These are phyloP conservation scores for Hyperoplus immaculatus DNA, from an alignment of 2,797 vertebrate genomes.

Conservation along the genomic window DNA sequence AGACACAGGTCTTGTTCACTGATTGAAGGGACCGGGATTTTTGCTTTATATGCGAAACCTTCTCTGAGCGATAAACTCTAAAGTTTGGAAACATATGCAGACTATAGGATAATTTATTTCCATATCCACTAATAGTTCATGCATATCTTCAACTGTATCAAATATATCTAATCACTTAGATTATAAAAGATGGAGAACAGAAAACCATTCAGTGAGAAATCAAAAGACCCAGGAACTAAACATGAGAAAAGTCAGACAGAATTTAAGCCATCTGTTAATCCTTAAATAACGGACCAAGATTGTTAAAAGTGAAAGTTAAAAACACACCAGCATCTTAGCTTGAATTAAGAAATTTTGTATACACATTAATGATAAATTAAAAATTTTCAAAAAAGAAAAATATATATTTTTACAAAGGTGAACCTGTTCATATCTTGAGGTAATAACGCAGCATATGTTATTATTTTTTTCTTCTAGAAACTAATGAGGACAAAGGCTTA, in stretches of 20 bases:
- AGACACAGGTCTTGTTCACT: conserved; percentile 69
- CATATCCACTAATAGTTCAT: conserved; percentile 6
- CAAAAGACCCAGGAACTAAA: not conserved
- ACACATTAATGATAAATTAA: not conserved
- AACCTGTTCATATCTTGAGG: not conserved
- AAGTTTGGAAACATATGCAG: conserved; percentile 38
- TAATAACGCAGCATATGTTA: too few relatives aligned
- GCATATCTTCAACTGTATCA: conserved; percentile 5
- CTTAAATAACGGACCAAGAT: not conserved
- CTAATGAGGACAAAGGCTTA: not conserved
- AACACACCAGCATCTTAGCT: not conserved
- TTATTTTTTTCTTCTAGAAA: not conserved
- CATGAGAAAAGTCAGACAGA: not conserved
- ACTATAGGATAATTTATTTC: conserved; percentile 24
- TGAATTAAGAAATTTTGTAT: not conserved
- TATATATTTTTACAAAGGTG: not conserved
- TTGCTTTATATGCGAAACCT: conserved; percentile 46
- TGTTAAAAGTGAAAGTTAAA: not conserved
- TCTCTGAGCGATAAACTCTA: conserved; percentile 37
- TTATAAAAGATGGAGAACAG: not conserved
- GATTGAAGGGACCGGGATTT: conserved; percentile 55
- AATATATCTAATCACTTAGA: not conserved
- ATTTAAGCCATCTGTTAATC: not conserved
- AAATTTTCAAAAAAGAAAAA: not conserved
- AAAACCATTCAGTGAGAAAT: not conserved